Percentiles rank a stretch among this genome's conserved stretches.
Conservation (phyloP, 2,797 vertebrate genomes). For the Pantherophis alleghaniensis region DNA sequence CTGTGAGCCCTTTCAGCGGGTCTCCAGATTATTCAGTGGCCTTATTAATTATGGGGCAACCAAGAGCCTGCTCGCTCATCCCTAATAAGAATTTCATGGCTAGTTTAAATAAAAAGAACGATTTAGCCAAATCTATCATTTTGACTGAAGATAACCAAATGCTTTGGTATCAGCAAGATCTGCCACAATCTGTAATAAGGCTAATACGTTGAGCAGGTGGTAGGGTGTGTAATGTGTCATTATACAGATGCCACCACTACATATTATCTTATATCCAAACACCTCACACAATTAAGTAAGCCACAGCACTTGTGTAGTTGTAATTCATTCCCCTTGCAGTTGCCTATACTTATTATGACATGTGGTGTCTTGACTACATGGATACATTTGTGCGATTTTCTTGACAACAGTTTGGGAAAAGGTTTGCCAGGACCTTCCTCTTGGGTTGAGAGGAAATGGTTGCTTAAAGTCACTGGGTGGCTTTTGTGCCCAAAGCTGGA, state of each 20-base stretch:
- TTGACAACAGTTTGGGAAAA: not conserved
- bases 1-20: not conserved
- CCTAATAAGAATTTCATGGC: not conserved
- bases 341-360: not conserved
- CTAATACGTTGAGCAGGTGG: not conserved
- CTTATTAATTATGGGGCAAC: not conserved
- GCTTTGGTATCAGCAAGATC: not conserved
- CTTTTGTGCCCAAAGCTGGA: not conserved
- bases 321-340: not conserved
- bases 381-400: not conserved
- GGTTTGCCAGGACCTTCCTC: not conserved
- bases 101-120: not conserved
- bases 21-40: not conserved
- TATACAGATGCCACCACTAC: not conserved
- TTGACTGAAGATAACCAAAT: not conserved
- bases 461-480: not conserved
- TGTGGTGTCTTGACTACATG: not conserved
- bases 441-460: not conserved
- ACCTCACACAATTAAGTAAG: not conserved
- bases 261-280: not conserved
- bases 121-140: not conserved
- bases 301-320: not conserved
- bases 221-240: not conserved
- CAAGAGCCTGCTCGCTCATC: not conserved
- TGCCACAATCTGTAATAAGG: not conserved